Base-by-base conservation (phyloP, 2,113 vertebrate species). In the Mastomys natalensis region DNA sequence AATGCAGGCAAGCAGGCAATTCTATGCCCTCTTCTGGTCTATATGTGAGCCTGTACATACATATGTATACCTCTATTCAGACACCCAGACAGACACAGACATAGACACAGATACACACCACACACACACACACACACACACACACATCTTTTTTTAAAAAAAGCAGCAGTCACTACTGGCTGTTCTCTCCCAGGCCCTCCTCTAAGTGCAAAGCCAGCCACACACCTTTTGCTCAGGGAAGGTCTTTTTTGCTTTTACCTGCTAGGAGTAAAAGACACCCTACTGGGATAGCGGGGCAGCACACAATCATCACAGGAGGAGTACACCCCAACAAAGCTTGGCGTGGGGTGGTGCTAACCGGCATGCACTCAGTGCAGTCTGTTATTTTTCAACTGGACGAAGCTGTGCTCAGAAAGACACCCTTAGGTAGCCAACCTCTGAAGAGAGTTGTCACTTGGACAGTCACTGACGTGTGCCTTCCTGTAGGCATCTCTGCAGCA, bases 361-460 rank as follows among this genome's bases (percentile, higher is more conserved):
- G n/a, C 85, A 62, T 53, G 68, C 17, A 34, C 92, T 89, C 80
- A 80, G 91, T 26, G 43, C 72, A 85, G 70, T 76, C 55, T 89
- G 76, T 72, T 77, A 45, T 73, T 86, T 77, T 80, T 94, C 85
- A 90, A 78, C 62, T 31, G 37, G 94, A 73, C 66, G 77, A 95
- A 62, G 76, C 51, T 94, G 81, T 76, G 95, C 55, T 97, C 94
- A 97, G 85, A 97, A 96, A 90, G 90, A 45, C 55, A 22, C 76
- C 93, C 91, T 72, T 73, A 95, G 86, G 91, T 81, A 89, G 80
- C 70, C n/a, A 77, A 66, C 43, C 91, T 94, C 78, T 87, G 80
- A 85, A 88, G 86, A 94, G 90, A 95, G 95, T 37, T 91, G 94
- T 91, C 26, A 37, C 70, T 24, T 90, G 78, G 85, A 66, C 94